Evolutionary conservation across 2,113 vertebrate species (phyloP).

Genomic region (Ceyx melanurus): DNA sequence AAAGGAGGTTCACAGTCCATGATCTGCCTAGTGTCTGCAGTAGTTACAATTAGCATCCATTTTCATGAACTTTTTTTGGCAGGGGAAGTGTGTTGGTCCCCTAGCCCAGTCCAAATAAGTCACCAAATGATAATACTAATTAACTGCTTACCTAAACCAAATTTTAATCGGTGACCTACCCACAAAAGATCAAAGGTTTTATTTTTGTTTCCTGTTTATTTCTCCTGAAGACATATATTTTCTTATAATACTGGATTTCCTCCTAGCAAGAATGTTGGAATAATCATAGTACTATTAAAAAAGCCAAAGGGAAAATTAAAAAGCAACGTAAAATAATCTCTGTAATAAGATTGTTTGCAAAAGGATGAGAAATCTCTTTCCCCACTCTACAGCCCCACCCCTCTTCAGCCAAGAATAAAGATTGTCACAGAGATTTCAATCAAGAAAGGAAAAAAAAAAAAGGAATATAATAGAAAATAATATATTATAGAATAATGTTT

Average conservation of each 20-base stretch:
- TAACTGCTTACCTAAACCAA: conserved; percentile 62
- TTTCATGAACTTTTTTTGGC: not conserved
- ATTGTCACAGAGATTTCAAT: not conserved
- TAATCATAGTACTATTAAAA: not conserved
- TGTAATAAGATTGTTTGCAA: conserved; percentile 30
- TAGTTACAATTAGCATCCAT: not conserved
- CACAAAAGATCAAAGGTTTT: conserved; percentile 64
- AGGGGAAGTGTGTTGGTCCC: not conserved
- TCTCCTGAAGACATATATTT: conserved; percentile 38
- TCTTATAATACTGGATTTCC: conserved; percentile 45
- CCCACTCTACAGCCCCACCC: not conserved
- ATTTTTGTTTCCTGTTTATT: conserved; percentile 59
- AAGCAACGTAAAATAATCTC: not conserved
- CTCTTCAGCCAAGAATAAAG: not conserved
- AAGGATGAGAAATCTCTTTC: not conserved
- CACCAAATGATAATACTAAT: conserved; percentile 59
- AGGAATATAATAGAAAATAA: not conserved
- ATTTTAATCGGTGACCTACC: conserved; percentile 60
- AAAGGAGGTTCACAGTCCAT: not conserved
- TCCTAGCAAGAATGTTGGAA: conserved; percentile 10
- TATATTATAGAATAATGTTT: conserved; percentile 27
- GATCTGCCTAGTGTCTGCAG: not conserved
- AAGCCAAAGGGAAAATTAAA: not conserved
- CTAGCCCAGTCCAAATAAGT: conserved; percentile 51
- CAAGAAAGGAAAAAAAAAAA: not conserved